Base-by-base conservation (phyloP, 2,888 invertebrate species). In the Melanophora roralis region DNA sequence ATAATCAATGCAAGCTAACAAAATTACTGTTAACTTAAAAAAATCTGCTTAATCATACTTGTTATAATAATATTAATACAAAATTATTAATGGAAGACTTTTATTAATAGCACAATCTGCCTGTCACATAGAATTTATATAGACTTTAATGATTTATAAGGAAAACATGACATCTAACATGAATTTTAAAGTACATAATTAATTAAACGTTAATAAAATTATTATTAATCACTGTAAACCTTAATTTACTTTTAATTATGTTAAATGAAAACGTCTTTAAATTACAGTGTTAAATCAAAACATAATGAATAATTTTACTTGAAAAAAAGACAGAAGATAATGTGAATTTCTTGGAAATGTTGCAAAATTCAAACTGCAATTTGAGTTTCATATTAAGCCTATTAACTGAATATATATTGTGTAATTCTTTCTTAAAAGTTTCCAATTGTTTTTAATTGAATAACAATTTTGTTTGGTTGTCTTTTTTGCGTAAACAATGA, bases 371-470 rank as follows among this genome's bases (percentile, higher is more conserved):
- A n/a, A n/a, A n/a, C n/a, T n/a, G n/a, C n/a, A n/a, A n/a, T n/a
- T n/a, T n/a, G n/a, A n/a, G n/a, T n/a, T n/a, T n/a, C n/a, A n/a
- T n/a, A n/a, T n/a, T n/a, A n/a, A n/a, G n/a, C n/a, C n/a, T n/a
- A n/a, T n/a, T n/a, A n/a, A n/a, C n/a, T n/a, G n/a, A n/a, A n/a
- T n/a, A n/a, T n/a, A n/a, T n/a, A n/a, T n/a, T n/a, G n/a, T 36
- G 34, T 57, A 36, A 68, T 36, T 57, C 34, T 57, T 34, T n/a
- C n/a, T n/a, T 67, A 11, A 16, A 59, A 69, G 12, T 27, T 34
- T 27, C 47, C 36, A 49, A 38, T 69, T 71, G 38, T 43, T 51
- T 2, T 21, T 49, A 11, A 11, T 7, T 2, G 43, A 43, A 43
- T 43, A 60, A 27, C 27, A n/a, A n/a, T 16, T 3, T 23, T 8